These are phyloP conservation scores for Heliconius nattereri DNA, from an alignment of 1,140 invertebrate species.

Conservation along the genomic window DNA sequence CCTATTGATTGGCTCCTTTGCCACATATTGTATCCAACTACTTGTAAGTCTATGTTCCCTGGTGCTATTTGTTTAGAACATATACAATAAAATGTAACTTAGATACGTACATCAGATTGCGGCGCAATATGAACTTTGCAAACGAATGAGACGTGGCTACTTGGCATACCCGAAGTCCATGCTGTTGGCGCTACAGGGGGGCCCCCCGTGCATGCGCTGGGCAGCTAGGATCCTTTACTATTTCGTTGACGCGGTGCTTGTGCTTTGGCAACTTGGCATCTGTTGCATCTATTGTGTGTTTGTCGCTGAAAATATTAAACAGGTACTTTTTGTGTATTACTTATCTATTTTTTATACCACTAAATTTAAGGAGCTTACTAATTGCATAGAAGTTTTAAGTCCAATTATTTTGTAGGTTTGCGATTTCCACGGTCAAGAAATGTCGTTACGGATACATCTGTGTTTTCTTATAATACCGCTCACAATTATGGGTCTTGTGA, in stretches of 20 bases:
- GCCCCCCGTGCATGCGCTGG: constrained; percentile 78
- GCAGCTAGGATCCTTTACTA: constrained; percentile 73
- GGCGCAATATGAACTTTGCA: constrained; percentile 87
- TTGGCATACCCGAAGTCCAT: constrained; percentile 84
- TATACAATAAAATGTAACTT: background rate
- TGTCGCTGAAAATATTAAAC: constrained; percentile 87
- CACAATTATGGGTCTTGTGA: constrained; percentile 87
- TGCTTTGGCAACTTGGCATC: constrained; percentile 92
- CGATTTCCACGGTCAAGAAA: constrained; percentile 50
- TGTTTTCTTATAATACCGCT: constrained; percentile 85
- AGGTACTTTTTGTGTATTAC: constrained; percentile 69
- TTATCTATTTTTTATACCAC: too few relatives aligned
- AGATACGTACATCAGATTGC: constrained; percentile 66
- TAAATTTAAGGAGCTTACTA: background rate
- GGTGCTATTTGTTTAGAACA: background rate
- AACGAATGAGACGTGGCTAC: constrained; percentile 83
- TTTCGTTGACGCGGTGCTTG: constrained; percentile 85
- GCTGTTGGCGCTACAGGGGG: constrained; percentile 82
- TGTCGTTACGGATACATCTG: constrained; percentile 82
- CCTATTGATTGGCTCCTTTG: constrained; percentile 86
- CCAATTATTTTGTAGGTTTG: constrained; percentile 48
- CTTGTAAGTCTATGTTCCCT: constrained; percentile 65
- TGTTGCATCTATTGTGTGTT: constrained; percentile 94
- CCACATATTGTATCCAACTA: constrained; percentile 91
- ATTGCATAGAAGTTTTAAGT: background rate